Base-by-base conservation (phyloP, 35 echinoderm and acorn worm species). In the Eucidaris tribuloides region DNA sequence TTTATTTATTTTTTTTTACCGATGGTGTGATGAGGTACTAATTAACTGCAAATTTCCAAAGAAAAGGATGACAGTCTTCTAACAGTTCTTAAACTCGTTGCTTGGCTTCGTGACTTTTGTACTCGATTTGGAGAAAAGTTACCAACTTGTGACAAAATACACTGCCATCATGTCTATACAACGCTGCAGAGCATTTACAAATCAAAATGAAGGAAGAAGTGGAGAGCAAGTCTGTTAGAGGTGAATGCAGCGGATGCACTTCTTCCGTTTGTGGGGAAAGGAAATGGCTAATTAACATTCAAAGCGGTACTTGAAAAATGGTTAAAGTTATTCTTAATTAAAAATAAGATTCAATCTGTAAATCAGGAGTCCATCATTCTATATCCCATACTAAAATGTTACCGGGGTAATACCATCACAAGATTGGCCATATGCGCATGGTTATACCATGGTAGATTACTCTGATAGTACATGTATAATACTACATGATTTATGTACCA, bases 101-200 rank as follows among this genome's bases (percentile, higher is more conserved):
- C 65, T 41, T 85, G 83, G 83, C 64, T 76, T 1, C 5, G 34
- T 4, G 24, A 52, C 1, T 85, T 54, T 61, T 17, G 49, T 13
- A n/a, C 7, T 28, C 9, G 65, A 45, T 74, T 54, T 72, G 59
- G 82, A 3, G 82, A 84, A 20, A 45, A 70, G 27, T 29, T 84
- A 22, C 82, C 82, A 6, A 58, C 70, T 76, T 25, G 7, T 35
- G 44, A 85, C 20, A 71, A 58, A 34, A 85, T 76, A 15, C 82
- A 85, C 64, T 85, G 14, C 39, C 83, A 46, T 84, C 83, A 71
- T 85, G 38, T 33, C 18, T 74, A n/a, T n/a, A n/a, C n/a, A 30
- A 85, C 66, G 0, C 72, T 14, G 28, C 31, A 7, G 3, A 44
- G 31, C 48, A 64, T 77, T 37, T 85, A 76, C 50, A 39, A 77